Conservation (phyloP, 2,113 vertebrate genomes). For the Brachyistius frenatus region DNA sequence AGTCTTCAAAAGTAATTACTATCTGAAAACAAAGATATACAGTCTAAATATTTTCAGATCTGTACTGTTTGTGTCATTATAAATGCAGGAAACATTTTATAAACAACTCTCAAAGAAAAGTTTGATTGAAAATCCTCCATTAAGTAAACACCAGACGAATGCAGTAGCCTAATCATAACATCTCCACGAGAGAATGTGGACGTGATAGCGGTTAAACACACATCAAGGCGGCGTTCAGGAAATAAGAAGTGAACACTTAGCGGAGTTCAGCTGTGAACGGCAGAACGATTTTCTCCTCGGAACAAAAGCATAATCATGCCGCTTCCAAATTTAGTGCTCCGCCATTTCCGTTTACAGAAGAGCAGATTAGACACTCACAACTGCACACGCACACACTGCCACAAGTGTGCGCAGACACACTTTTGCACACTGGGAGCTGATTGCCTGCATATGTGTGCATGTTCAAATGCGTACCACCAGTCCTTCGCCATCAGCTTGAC, state of each 20-base stretch:
- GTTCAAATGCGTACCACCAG: conserved; percentile 41
- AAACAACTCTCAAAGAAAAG: conserved; percentile 33
- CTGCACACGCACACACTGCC: neutral
- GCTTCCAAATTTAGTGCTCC: conserved; percentile 45
- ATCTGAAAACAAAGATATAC: neutral
- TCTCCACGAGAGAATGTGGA: conserved; percentile 46
- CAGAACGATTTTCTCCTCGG: conserved; percentile 60
- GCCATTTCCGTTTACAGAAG: conserved; percentile 52
- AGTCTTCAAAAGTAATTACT: neutral
- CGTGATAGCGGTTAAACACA: conserved; percentile 50
- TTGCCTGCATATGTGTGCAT: conserved; percentile 45
- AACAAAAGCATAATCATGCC: conserved; percentile 55
- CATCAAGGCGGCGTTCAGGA: conserved; percentile 64
- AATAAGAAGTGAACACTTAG: conserved; percentile 67
- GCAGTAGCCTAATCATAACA: conserved; percentile 55
- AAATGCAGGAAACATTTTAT: conserved; percentile 61
- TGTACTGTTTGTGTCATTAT: conserved; percentile 23
- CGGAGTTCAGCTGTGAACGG: conserved; percentile 26
- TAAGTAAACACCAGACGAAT: conserved; percentile 50
- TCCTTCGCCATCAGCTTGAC: conserved; percentile 62
- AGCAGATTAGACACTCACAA: conserved; percentile 60
- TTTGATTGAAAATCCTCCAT: conserved; percentile 60
- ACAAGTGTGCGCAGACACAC: conserved; percentile 13
- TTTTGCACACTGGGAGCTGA: conserved; percentile 47
- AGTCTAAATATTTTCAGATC: neutral